Conservation (phyloP, 1,140 invertebrate genomes). For the Drosophila bifasciata region DNA sequence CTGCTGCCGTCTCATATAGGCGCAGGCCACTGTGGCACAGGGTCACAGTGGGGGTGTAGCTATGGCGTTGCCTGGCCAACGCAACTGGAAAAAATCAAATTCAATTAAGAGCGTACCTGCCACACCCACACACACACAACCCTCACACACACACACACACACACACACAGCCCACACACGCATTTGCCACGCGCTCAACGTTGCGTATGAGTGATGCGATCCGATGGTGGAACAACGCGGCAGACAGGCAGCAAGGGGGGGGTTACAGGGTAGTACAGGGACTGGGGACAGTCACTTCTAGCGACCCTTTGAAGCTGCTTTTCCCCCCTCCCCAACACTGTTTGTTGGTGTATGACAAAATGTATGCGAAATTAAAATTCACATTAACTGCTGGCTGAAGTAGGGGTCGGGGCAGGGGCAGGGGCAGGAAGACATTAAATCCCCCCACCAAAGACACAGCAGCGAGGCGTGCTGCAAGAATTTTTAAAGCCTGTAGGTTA, state of each 20-base stretch:
- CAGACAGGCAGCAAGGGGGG: no score
- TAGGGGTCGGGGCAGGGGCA: neutral
- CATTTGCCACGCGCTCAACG: slow-evolving; percentile 27
- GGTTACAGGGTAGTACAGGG: neutral
- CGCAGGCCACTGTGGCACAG: no score
- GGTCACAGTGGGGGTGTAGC: neutral
- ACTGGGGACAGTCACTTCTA: slow-evolving; percentile 8
- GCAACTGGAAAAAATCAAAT: slow-evolving; percentile 49
- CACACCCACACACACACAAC: slow-evolving; percentile 32
- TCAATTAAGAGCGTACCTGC: slow-evolving; percentile 72
- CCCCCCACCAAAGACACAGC: neutral
- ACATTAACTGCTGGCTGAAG: slow-evolving; percentile 41
- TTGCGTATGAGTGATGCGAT: slow-evolving; percentile 66
- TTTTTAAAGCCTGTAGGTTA: no score
- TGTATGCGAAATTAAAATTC: slow-evolving; percentile 70
- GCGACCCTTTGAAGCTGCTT: slow-evolving; percentile 24
- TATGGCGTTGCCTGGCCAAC: slow-evolving; percentile 57
- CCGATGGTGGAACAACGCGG: slow-evolving; percentile 14
- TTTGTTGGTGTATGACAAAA: slow-evolving; percentile 22
- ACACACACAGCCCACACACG: no score
- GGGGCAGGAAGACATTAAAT: neutral
- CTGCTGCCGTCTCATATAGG: neutral
- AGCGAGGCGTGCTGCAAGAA: neutral
- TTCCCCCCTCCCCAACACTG: no score
- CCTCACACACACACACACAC: no score